Base-by-base conservation (phyloP, 2,888 invertebrate genomes). In the Stegophylla sp. region DNA sequence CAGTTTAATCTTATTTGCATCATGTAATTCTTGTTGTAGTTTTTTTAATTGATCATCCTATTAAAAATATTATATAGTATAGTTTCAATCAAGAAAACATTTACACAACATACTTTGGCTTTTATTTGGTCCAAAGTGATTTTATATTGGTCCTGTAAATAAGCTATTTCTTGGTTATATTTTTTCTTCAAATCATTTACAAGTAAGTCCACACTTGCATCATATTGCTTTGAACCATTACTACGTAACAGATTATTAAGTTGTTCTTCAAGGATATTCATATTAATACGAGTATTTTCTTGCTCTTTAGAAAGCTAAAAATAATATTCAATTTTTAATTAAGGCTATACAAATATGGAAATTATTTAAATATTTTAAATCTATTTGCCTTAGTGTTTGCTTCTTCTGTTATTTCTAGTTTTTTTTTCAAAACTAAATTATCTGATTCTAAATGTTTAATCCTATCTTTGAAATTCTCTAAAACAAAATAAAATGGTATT, bases 241-340 rank as follows among this genome's bases (percentile, higher is more conserved):
- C 51, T 71, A 61, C 79, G 79, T 23, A 56, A 59, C 1, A 79
- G 48, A 12, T 48, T 71, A 41, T 51, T 51, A 51, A 79, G 79
- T n/a, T 71, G 71, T 79, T 79, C 71, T 79, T 79, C 71, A n/a
- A 79, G 71, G 23, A 48, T 71, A 59, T 63, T 61, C 69, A 79
- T 71, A 61, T 79, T 79, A n/a, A 61, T 61, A 0, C 41, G 69
- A 20, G 41, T 79, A 61, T 61, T 79, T 23, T 79, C 79, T 23
- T 63, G 1, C 15, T 79, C 79, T 71, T 79, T 79, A 13, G 41
- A 41, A 61, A 71, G 12, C 79, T 79, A 63, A 2, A 67, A 79
- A 53, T 23, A 76, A 53, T 26, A n/a, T 13, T 76, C 13, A 61
- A n/a, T 23, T 10, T 48, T 20, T 28, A 72, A 41, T 0, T 2